Evolutionary conservation across 2,888 invertebrate genomes (phyloP).

Genomic region (Diplolepis rosae): DNA sequence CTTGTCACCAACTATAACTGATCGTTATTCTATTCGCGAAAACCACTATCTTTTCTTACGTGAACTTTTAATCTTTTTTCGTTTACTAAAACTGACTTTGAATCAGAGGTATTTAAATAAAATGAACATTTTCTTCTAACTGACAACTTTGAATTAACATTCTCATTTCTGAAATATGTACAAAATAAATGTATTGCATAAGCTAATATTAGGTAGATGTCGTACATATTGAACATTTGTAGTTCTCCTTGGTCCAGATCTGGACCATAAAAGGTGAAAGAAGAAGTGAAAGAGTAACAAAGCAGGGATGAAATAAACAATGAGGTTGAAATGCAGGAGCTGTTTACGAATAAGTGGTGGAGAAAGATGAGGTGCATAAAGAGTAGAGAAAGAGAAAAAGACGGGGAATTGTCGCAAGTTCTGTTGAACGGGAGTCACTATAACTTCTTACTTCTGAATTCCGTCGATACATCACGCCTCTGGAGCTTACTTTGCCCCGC

Average conservation of each 20-base stretch:
- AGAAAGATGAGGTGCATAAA: conserved; percentile 41
- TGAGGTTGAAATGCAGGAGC: background rate
- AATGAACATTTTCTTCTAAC: too few relatives aligned
- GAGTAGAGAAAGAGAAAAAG: conserved; percentile 40
- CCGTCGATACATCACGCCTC: conserved; percentile 71
- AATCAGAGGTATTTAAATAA: too few relatives aligned
- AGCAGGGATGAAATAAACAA: conserved; percentile 31
- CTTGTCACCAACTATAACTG: conserved; percentile 40
- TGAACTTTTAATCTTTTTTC: conserved; percentile 9
- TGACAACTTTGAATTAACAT: too few relatives aligned
- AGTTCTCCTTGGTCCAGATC: background rate
- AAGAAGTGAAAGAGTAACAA: conserved; percentile 17
- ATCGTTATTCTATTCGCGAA: conserved; percentile 45
- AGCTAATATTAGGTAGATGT: too few relatives aligned
- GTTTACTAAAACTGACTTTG: too few relatives aligned
- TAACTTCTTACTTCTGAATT: conserved; percentile 65
- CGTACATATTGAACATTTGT: background rate
- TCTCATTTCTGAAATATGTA: too few relatives aligned
- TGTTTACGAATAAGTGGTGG: conserved; percentile 10
- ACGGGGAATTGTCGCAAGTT: conserved; percentile 53
- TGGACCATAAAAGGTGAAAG: background rate
- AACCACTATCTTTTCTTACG: conserved; percentile 31
- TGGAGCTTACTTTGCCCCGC: conserved; percentile 64
- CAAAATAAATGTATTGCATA: too few relatives aligned
- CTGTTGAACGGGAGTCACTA: conserved; percentile 52